Evolutionary conservation across 2,113 vertebrate genomes (phyloP), one percentile per base, ranked within the genome.

Genomic region (Zosterops japonicus): DNA sequence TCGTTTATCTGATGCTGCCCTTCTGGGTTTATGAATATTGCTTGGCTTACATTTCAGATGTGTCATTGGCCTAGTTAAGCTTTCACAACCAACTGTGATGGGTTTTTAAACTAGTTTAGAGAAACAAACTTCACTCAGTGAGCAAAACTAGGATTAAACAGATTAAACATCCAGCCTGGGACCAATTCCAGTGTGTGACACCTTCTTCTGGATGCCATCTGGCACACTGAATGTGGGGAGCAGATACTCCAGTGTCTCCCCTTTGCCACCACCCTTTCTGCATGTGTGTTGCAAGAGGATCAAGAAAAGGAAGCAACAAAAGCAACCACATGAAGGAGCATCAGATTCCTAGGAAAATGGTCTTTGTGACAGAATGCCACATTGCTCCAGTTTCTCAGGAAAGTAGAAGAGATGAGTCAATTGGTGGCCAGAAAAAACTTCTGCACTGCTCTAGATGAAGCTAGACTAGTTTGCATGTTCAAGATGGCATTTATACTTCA

Each of bases 361-460:
- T 60, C 25, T 61, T 55, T 21, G 36, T 15, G 39, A 69, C 49
- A 87, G 57, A 82, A 87, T 29, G 36, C 24, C 42, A 20, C 5
- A 63, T 3, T 60, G 60, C 24, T 60, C 23, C 14, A 9, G 21
- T 35, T 76, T 72, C 25, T 74, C 29, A 50, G 47, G 22, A 80
- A 9, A 79, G 27, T 10, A 56, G 28, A 8, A 42, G 0, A 53
- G 35, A 65, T 2, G 1, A 35, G 25, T 21, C 55, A 65, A n/a
- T 29, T 14, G 3, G 12, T 8, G 36, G 29, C 28, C 60, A 90
- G n/a, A 56, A 93, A 35, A 69, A 57, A 1, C 44, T 76, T 67
- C 60, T 61, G 27, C 52, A 46, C 20, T 83, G 68, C 14, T 81
- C 33, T 44, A 71, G 16, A 46, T n/a, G 63, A 67, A 83, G 24